These are phyloP conservation scores for Nematolebias whitei DNA, from an alignment of 2,113 vertebrate genomes.

Conservation along the genomic window DNA sequence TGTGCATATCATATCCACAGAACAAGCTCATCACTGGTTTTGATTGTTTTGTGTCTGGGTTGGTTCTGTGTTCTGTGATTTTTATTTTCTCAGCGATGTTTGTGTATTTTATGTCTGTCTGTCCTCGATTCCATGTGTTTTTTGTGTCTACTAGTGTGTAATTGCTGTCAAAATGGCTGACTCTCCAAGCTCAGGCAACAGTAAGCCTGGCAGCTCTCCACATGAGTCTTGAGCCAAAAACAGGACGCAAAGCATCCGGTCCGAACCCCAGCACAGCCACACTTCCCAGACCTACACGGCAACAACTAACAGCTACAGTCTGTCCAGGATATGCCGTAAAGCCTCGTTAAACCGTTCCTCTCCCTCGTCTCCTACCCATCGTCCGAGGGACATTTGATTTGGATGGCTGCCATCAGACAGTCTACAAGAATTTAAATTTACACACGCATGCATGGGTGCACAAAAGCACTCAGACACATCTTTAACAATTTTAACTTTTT, in stretches of 20 bases:
- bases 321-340: constrained; percentile 31
- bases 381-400: constrained; percentile 73
- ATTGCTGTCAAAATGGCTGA: constrained; percentile 45
- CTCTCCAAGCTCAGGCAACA: constrained; percentile 71
- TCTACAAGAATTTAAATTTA: constrained; percentile 68
- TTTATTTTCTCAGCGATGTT: not conserved
- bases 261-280: constrained; percentile 45
- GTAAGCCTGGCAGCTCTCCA: constrained; percentile 66
- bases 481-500: constrained; percentile 48
- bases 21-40: constrained; percentile 21
- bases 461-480: constrained; percentile 44
- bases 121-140: constrained; percentile 18
- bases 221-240: constrained; percentile 57
- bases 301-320: constrained; percentile 40
- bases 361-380: constrained; percentile 54
- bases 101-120: constrained; percentile 12
- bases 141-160: constrained; percentile 26
- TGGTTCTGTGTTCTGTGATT: not conserved
- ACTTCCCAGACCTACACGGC: constrained; percentile 56
- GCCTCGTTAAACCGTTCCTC: constrained; percentile 44
- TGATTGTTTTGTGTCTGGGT: constrained; percentile 1
- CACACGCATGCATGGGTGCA: constrained; percentile 34
- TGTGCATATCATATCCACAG: constrained; percentile 39
- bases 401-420: constrained; percentile 75
- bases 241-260: constrained; percentile 58